Evolutionary conservation across 1,140 invertebrate genomes (phyloP).

Genomic region (Zaprionus ornatus): DNA sequence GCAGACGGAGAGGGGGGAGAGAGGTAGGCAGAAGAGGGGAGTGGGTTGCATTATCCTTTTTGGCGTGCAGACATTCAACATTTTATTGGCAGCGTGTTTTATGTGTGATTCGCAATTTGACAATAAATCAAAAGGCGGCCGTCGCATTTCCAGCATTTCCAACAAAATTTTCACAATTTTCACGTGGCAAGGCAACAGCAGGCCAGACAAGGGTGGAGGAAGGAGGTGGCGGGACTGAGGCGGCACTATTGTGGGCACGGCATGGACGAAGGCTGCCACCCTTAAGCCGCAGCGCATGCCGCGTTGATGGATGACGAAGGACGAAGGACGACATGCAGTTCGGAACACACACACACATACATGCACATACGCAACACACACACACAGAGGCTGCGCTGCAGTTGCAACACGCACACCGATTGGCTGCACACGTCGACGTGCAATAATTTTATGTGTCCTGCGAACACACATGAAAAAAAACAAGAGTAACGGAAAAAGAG

Average conservation of each 20-base stretch:
- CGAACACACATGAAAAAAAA: constrained; percentile 36
- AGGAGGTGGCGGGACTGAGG: not conserved
- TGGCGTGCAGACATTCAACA: constrained; percentile 34
- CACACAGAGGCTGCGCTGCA: constrained; percentile 22
- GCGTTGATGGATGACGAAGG: constrained; percentile 78
- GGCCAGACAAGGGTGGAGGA: not conserved
- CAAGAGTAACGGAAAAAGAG: constrained; percentile 26
- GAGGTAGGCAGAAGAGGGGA: not conserved
- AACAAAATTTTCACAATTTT: constrained; percentile 47
- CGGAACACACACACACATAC: constrained; percentile 52
- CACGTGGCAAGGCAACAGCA: constrained; percentile 5
- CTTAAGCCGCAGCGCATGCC: constrained; percentile 70
- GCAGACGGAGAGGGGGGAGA: no score
- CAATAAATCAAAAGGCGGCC: constrained; percentile 74
- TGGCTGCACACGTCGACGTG: constrained; percentile 78
- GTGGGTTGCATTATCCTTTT: constrained; percentile 63
- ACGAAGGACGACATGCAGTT: constrained; percentile 71
- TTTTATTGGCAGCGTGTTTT: constrained; percentile 73
- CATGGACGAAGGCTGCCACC: constrained; percentile 54
- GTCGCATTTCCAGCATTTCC: constrained; percentile 51
- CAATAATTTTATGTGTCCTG: constrained; percentile 76
- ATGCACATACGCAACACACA: constrained; percentile 44
- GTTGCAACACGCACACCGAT: constrained; percentile 59
- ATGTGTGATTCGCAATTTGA: constrained; percentile 68
- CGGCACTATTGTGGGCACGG: constrained; percentile 41